A percentile compares a stretch with the other conserved stretches of the same genome.
Evolutionary conservation across 2,113 vertebrate genomes (phyloP).

Genomic region (Nyctereutes procyonoides): DNA sequence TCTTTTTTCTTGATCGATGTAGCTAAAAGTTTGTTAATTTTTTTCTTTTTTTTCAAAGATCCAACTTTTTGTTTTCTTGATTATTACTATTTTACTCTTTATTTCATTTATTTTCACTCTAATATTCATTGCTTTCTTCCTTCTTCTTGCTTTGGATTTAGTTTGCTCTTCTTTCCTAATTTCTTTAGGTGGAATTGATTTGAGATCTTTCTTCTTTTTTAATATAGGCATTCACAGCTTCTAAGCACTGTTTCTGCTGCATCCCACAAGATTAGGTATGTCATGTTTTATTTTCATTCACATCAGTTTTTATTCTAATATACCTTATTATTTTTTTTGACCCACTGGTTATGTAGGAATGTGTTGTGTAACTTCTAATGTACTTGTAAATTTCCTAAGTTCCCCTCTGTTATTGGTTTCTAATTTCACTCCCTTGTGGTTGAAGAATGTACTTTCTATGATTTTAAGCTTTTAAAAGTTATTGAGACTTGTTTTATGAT

Average conservation of each 20-base stretch:
- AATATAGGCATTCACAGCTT: not conserved
- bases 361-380: not conserved
- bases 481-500: not conserved
- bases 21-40: not conserved
- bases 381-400: not conserved
- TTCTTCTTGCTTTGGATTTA: not conserved
- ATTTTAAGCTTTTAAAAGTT: not conserved
- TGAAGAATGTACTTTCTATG: not conserved
- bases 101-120: not conserved
- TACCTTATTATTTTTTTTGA: not conserved
- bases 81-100: not conserved
- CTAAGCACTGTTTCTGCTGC: not conserved
- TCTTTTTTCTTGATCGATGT: not conserved
- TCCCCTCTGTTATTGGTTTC: not conserved
- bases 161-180: not conserved
- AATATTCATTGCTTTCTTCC: not conserved
- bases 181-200: not conserved
- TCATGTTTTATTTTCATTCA: not conserved
- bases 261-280: not conserved
- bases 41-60: not conserved
- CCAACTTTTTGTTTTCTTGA: not conserved
- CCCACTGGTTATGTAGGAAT: not conserved
- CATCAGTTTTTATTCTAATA: not conserved
- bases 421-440: not conserved
- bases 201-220: not conserved